Conservation (phyloP, 2,113 vertebrate species). For the Indri indri region DNA sequence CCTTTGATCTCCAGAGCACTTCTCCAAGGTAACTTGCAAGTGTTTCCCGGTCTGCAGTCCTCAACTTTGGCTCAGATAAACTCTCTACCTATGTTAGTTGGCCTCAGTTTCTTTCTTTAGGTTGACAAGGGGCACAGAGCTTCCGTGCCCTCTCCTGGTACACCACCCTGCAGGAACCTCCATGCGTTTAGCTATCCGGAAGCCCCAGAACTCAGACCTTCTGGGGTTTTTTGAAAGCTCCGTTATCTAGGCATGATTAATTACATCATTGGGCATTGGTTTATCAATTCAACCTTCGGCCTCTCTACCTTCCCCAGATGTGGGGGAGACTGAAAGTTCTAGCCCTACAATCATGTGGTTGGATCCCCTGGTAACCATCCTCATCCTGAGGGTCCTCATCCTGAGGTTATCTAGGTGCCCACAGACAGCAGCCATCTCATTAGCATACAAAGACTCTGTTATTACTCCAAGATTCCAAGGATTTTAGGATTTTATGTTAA, state of each 20-base stretch:
- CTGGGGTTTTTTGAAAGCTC: background rate
- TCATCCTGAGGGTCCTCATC: no score
- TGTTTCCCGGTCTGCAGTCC: no score
- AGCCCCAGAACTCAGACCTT: background rate
- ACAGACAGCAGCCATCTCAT: background rate
- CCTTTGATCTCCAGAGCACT: no score
- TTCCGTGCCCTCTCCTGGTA: background rate
- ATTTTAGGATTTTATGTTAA: background rate
- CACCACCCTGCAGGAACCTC: background rate
- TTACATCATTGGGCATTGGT: background rate
- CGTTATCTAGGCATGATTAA: background rate
- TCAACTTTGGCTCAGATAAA: no score
- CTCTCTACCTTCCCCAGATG: background rate
- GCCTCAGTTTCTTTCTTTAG: no score
- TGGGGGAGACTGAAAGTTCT: background rate
- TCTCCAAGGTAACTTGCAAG: no score
- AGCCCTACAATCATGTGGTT: background rate
- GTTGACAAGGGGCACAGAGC: background rate
- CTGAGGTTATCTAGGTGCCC: background rate
- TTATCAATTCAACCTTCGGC: background rate
- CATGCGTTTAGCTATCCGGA: background rate
- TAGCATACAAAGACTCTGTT: background rate
- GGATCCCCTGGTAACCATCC: background rate
- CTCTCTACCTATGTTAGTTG: no score
- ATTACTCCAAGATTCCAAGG: background rate